These are phyloP conservation scores for Virgularia gustaviana DNA, from an alignment of 92 coral and sea anemone genomes.

Conservation along the genomic window DNA sequence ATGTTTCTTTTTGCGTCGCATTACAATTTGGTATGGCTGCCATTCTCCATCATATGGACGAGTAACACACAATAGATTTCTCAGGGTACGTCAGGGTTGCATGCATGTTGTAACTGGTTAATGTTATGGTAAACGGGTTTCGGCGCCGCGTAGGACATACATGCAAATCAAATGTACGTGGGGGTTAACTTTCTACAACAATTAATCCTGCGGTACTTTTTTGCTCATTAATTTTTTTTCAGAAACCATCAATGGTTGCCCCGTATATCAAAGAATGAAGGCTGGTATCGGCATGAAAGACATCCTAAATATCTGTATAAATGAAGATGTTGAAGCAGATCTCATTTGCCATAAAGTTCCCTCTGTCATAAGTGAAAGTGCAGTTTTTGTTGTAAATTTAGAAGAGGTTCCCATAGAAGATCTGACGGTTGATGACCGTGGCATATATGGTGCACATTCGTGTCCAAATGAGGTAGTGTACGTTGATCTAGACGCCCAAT, in stretches of 20 bases:
- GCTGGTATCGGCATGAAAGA: conserved; percentile 28
- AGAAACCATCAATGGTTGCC: conserved; percentile 43
- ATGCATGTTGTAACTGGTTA: too few species aligned
- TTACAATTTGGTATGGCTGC: too few species aligned
- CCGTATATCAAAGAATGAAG: conserved; percentile 34
- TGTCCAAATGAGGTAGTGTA: conserved; percentile 34
- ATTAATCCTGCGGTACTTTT: too few species aligned
- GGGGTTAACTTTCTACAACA: too few species aligned
- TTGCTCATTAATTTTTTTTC: too few species aligned
- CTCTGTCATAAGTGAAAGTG: conserved; percentile 31
- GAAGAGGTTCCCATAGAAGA: conserved; percentile 26
- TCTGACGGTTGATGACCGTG: conserved; percentile 46
- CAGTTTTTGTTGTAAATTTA: conserved; percentile 16
- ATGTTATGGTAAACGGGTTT: too few species aligned
- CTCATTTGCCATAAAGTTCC: conserved; percentile 33
- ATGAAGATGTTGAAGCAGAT: neutral
- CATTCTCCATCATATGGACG: too few species aligned
- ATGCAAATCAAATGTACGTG: too few species aligned
- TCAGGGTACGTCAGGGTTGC: too few species aligned
- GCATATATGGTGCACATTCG: conserved; percentile 46
- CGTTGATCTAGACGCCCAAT: conserved; percentile 5
- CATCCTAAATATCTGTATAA: conserved; percentile 33
- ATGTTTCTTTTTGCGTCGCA: too few species aligned
- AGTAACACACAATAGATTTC: too few species aligned
- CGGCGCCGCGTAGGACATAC: too few species aligned